phyloP scores from a whole-genome alignment of 2,888 invertebrate genomes.

The Villa cingulata region DNA sequence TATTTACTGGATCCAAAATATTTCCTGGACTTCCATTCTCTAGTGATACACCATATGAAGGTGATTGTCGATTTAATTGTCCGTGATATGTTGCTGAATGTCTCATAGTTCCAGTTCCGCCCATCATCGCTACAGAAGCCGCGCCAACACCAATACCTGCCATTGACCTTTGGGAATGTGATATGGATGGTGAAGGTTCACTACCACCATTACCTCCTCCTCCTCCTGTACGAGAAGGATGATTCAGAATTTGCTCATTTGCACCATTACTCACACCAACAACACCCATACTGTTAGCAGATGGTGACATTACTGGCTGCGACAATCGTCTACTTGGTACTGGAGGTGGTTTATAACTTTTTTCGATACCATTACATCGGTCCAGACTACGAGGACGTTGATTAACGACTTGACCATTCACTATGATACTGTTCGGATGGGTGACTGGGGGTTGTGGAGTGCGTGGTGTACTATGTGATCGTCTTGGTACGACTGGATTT shows the following conservation, averaged over 20 bases:
- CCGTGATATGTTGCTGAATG: constrained; percentile 35
- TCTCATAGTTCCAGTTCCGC: constrained; percentile 21
- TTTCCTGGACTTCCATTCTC: constrained; percentile 11
- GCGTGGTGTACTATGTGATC: constrained; percentile 34
- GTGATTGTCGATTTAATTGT: constrained; percentile 18
- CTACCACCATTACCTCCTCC: constrained; percentile 14
- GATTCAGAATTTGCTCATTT: constrained; percentile 5
- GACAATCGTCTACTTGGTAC: constrained; percentile 27
- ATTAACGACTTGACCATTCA: constrained; percentile 13
- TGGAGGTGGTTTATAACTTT: constrained; percentile 27
- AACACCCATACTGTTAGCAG: background rate
- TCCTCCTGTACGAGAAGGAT: constrained; percentile 10
- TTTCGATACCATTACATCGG: constrained; percentile 26
- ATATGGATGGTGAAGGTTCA: constrained; percentile 5
- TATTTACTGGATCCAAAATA: constrained; percentile 8
- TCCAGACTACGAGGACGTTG: constrained; percentile 33
- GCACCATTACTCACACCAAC: background rate
- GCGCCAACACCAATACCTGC: background rate
- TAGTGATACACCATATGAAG: constrained; percentile 6
- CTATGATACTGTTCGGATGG: constrained; percentile 9
- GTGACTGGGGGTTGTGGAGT: constrained; percentile 13
- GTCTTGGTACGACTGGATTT: constrained; percentile 28
- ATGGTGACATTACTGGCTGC: constrained; percentile 10
- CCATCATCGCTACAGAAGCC: background rate
- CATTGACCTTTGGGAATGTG: constrained; percentile 9